Base-by-base conservation (phyloP, 2,797 vertebrate genomes). In the Coilia nasus region DNA sequence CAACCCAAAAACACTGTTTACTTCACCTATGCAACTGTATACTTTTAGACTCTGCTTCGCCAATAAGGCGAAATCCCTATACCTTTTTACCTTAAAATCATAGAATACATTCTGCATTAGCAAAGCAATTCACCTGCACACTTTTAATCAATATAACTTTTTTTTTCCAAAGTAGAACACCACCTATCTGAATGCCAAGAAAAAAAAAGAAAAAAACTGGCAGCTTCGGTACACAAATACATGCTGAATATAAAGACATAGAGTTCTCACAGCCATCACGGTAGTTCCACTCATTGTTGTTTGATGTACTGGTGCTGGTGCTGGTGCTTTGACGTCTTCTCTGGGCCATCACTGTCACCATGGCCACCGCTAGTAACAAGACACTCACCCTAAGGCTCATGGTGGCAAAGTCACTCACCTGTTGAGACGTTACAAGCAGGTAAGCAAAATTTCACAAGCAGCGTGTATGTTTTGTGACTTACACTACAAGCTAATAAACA, bases 191-290 rank as follows among this genome's bases (percentile, higher is more conserved):
- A 35, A 5, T 10, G 1, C 31, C 10, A 78, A 41, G 1, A 78
- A 78, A 7, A 7, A 62, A 9, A 64, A 64, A 25, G 9, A 62
- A 9, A 64, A 64, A 25, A 23, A 7, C n/a, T 7, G 6, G 41
- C 19, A 44, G 31, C 35, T 78, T 78, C 15, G 11, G 44, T 44
- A 35, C 3, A 19, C 81, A 82, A 59, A 57, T 59, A 28, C 12
- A 57, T 47, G 50, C 47, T 60, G 25, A 88, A 46, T 12, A 50
- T 50, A 81, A 88, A 71, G 86, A 86, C 44, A 67, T 85, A 90
- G 85, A 86, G 82, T 87, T 82, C 94, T 96, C 90, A 96, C 95
- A 94, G 91, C 96, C 95, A 75, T 94, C 96, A 83, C 91, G 93
- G 91, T 93, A 95, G 92, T 95, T 95, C 96, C 96, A 96, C 86